Evolutionary conservation across 2,888 invertebrate genomes (phyloP).

Genomic region (Epinotia nisella): DNA sequence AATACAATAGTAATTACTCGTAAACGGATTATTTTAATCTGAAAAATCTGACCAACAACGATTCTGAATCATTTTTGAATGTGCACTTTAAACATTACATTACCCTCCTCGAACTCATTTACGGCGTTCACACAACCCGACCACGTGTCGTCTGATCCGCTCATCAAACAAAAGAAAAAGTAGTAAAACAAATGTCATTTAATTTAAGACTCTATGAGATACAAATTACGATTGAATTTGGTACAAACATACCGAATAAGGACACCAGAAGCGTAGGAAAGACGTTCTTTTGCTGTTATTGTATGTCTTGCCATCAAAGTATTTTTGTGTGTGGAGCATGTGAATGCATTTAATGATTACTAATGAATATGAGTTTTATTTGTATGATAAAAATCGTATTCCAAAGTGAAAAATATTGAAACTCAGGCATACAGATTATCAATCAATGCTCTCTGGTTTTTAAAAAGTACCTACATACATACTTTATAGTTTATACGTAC

Average conservation of each 20-base stretch:
- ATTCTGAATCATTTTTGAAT: too few relatives aligned
- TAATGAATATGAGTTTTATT: not conserved
- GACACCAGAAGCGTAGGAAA: not conserved
- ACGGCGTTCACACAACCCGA: not conserved
- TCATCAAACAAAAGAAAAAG: conserved; percentile 12
- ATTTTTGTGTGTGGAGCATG: not conserved
- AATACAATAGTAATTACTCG: too few relatives aligned
- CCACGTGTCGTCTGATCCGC: conserved; percentile 19
- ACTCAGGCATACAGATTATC: not conserved
- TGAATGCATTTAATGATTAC: not conserved
- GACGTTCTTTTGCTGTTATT: conserved; percentile 5
- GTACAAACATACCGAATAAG: not conserved
- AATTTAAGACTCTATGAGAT: not conserved
- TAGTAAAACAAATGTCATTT: not conserved
- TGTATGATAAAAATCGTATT: not conserved
- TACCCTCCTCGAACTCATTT: not conserved
- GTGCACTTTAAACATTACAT: not conserved
- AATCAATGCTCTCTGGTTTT: not conserved
- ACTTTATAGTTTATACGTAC: too few relatives aligned
- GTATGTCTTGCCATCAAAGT: conserved; percentile 6
- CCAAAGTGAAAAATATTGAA: not conserved
- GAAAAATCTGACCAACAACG: too few relatives aligned
- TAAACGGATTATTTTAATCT: too few relatives aligned
- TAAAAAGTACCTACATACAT: too few relatives aligned
- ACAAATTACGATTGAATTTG: not conserved